Percentiles rank a stretch among this genome's conserved stretches.
phyloP scores from a whole-genome alignment of 2,797 vertebrate species.

The Ficedula albicollis region DNA sequence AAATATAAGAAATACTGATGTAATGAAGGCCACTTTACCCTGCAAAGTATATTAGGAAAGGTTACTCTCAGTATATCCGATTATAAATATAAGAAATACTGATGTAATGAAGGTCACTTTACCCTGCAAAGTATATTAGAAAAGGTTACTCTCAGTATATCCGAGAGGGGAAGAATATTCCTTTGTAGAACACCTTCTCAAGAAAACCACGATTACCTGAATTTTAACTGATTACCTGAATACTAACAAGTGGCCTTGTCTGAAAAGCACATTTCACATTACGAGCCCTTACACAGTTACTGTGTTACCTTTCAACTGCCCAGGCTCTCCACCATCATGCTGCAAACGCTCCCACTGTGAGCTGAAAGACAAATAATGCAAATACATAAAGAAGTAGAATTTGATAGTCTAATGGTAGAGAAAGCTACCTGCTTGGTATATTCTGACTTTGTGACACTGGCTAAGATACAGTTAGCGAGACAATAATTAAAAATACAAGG shows the following conservation, averaged over 20 bases:
- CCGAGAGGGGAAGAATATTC: neutral
- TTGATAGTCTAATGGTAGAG: neutral
- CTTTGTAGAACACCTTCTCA: neutral
- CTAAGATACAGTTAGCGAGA: neutral
- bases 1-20: neutral
- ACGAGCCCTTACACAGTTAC: neutral
- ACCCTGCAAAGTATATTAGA: neutral
- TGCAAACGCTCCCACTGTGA: slow-evolving; percentile 91
- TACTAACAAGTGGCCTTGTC: neutral
- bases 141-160: neutral
- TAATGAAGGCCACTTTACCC: neutral
- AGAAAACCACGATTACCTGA: neutral
- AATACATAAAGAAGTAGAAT: neutral
- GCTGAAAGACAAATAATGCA: slow-evolving; percentile 72
- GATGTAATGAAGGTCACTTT: neutral
- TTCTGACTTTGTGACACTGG: neutral
- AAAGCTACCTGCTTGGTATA: neutral
- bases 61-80: neutral
- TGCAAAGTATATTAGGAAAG: neutral
- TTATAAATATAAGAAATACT: neutral
- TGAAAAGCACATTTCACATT: neutral
- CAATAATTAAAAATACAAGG: neutral
- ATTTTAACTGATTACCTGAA: neutral
- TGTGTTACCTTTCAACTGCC: slow-evolving; percentile 85
- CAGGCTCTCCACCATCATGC: slow-evolving; percentile 81